phyloP scores from a whole-genome alignment of 2,113 vertebrate genomes.

The Cichladusa arquata region DNA sequence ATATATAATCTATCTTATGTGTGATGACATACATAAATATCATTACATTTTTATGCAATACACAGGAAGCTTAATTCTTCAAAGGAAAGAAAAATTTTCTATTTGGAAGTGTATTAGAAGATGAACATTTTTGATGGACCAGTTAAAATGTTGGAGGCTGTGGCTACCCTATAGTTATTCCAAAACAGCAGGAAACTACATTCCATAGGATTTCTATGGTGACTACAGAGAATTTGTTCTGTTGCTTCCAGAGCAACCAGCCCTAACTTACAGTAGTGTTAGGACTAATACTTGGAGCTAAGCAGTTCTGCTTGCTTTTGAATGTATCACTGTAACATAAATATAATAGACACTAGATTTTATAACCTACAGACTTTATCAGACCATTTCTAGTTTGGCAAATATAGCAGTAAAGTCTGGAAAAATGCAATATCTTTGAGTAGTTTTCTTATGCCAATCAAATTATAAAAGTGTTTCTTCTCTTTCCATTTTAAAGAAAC shows the following conservation, averaged over 20 bases:
- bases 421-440: constrained; percentile 6
- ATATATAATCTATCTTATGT: neutral
- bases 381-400: constrained; percentile 1
- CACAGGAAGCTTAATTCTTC: constrained; percentile 36
- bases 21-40: neutral
- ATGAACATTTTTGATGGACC: neutral
- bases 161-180: constrained; percentile 23
- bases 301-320: constrained; percentile 33
- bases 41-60: neutral
- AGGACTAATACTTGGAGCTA: constrained; percentile 36
- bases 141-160: neutral
- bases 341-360: constrained; percentile 10
- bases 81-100: constrained; percentile 22
- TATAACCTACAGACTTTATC: constrained; percentile 54
- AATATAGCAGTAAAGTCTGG: neutral
- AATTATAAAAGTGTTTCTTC: neutral
- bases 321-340: constrained; percentile 44
- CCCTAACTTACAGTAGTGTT: constrained; percentile 38
- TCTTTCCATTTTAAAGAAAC: constrained; percentile 16
- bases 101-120: constrained; percentile 5
- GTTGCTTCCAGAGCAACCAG: constrained; percentile 60
- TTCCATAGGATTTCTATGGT: constrained; percentile 65
- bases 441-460: neutral
- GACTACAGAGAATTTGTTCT: constrained; percentile 47
- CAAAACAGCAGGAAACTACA: constrained; percentile 37